Conservation (phyloP, 2,113 vertebrate species). For the Platichthys stellatus region DNA sequence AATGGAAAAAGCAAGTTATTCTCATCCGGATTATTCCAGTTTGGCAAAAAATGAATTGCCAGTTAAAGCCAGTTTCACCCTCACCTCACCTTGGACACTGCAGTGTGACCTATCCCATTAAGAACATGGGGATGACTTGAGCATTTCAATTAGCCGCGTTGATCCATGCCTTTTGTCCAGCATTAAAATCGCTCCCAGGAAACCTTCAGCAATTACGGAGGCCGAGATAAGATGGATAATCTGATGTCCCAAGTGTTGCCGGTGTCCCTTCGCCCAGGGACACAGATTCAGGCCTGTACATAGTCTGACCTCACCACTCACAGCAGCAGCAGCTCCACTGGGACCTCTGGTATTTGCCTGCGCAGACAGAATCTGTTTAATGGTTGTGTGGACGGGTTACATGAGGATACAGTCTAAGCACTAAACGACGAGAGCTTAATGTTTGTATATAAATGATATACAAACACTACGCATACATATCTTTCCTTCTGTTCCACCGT, state of each 20-base stretch:
- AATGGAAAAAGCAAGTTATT: neutral
- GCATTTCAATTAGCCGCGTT: conserved; percentile 38
- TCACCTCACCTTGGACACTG: conserved; percentile 53
- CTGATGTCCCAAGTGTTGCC: conserved; percentile 40
- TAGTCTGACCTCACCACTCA: conserved; percentile 18
- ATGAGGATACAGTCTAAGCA: conserved; percentile 23
- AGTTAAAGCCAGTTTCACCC: conserved; percentile 18
- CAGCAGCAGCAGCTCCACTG: conserved; percentile 26
- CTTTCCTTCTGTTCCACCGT: no score
- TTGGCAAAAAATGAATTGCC: neutral
- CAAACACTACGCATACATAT: neutral
- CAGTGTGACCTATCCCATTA: conserved; percentile 56
- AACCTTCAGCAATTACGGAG: conserved; percentile 46
- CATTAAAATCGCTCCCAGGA: conserved; percentile 25
- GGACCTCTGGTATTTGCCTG: conserved; percentile 29
- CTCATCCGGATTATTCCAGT: neutral
- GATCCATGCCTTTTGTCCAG: conserved; percentile 31
- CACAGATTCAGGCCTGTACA: neutral
- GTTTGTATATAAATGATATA: neutral
- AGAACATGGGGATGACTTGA: conserved; percentile 14
- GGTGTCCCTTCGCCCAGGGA: conserved; percentile 15
- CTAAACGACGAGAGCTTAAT: conserved; percentile 17
- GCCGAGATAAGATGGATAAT: conserved; percentile 55
- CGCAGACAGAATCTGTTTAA: conserved; percentile 23
- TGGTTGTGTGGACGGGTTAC: conserved; percentile 36